Evolutionary conservation across 1,140 invertebrate species (phyloP).

Genomic region (Teleopsis dalmanni): DNA sequence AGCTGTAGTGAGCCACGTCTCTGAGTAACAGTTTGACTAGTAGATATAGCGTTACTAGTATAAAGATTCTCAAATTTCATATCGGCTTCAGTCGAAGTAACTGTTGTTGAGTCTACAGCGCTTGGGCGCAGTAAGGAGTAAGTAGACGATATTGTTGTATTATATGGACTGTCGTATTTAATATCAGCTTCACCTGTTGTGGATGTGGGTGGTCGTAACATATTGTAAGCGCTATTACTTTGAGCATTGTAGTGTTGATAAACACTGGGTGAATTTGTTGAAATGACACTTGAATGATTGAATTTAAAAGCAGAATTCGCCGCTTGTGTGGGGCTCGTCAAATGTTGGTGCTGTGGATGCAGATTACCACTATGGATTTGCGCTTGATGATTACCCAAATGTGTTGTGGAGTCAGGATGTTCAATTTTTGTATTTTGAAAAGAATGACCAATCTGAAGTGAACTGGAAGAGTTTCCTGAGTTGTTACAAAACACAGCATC

Average conservation of each 20-base stretch:
- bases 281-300: constrained; percentile 32
- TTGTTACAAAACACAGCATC: constrained; percentile 31
- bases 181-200: constrained; percentile 22
- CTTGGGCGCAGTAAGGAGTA: constrained; percentile 31
- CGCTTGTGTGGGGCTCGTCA: neutral
- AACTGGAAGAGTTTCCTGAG: constrained; percentile 15
- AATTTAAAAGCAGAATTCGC: constrained; percentile 27
- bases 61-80: constrained; percentile 36
- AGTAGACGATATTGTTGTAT: constrained; percentile 34
- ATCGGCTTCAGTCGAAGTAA: constrained; percentile 29
- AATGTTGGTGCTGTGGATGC: constrained; percentile 19
- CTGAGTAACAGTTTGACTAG: constrained; percentile 35
- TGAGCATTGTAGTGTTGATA: constrained; percentile 10
- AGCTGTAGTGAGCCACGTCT: constrained; percentile 80
- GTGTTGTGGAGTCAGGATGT: constrained; percentile 14
- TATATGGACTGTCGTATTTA: constrained; percentile 39
- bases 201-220: neutral
- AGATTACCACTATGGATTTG: neutral
- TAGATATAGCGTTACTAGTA: constrained; percentile 30
- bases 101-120: constrained; percentile 28
- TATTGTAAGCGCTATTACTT: neutral
- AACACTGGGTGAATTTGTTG: constrained; percentile 22
- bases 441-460: constrained; percentile 9
- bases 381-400: constrained; percentile 4
- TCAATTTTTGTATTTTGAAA: constrained; percentile 11